Evolutionary conservation across 2,888 invertebrate species (phyloP).

Genomic region (Aporophyla lueneburgensis): DNA sequence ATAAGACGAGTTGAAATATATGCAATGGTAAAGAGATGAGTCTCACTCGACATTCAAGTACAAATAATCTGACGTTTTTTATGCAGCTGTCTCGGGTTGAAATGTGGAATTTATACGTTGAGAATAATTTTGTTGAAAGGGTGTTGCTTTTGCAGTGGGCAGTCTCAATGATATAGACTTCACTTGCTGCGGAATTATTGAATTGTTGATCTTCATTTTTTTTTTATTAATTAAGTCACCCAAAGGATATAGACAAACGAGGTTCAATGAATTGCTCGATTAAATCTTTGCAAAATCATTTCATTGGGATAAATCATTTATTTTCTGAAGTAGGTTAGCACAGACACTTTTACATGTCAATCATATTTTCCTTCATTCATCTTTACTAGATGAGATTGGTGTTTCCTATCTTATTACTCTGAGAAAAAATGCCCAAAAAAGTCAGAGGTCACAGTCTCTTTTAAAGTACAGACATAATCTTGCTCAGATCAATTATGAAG

Average conservation of each 20-base stretch:
- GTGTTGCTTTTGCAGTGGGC: conserved; percentile 44
- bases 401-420: no score
- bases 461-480: no score
- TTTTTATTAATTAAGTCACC: neutral
- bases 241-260: neutral
- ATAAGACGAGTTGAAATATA: conserved; percentile 81
- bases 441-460: no score
- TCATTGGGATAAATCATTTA: neutral
- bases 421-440: no score
- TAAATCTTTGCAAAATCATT: neutral
- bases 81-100: conserved; percentile 64
- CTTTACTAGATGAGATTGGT: no score
- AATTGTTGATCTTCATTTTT: neutral
- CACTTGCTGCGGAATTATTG: neutral
- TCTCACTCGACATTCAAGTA: conserved; percentile 76
- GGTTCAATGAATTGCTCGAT: neutral
- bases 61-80: conserved; percentile 68
- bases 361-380: no score
- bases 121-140: conserved; percentile 44
- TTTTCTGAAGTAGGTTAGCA: no score
- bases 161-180: conserved; percentile 28
- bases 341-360: no score
- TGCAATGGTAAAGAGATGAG: conserved; percentile 79
- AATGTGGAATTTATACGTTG: conserved; percentile 56
- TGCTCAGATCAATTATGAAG: no score